These are phyloP conservation scores for Holothuria glaberrima DNA, from an alignment of 35 echinoderm and acorn worm species.

Conservation along the genomic window DNA sequence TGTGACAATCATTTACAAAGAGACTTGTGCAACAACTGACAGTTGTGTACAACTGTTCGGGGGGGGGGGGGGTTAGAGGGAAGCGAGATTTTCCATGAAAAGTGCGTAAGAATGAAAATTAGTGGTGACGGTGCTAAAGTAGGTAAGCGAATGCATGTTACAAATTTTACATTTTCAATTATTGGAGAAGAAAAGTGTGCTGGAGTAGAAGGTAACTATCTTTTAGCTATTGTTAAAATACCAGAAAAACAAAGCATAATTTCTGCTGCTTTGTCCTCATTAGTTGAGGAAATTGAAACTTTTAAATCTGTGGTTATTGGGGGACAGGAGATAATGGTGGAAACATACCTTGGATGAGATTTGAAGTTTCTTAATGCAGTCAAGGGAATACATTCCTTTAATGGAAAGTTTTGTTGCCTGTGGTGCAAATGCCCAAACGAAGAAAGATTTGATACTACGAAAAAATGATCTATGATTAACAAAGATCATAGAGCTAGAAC, in stretches of 20 bases:
- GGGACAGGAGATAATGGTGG: no score
- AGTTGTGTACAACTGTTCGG: neutral
- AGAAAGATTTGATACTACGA: neutral
- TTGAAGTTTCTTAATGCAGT: slow-evolving; percentile 57
- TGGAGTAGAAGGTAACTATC: slow-evolving; percentile 11
- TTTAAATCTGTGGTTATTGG: no score
- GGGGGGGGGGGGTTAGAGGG: neutral
- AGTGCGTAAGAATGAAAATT: neutral
- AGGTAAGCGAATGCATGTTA: slow-evolving; percentile 11
- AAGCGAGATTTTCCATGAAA: neutral
- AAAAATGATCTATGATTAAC: slow-evolving; percentile 40
- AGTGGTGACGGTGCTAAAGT: slow-evolving; percentile 9
- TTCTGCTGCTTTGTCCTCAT: neutral
- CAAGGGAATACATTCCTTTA: slow-evolving; percentile 50
- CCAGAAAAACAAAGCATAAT: slow-evolving; percentile 11
- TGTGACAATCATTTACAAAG: neutral
- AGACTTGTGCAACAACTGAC: neutral
- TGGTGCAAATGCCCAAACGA: slow-evolving; percentile 48
- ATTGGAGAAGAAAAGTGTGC: neutral
- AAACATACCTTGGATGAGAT: slow-evolving; percentile 27
- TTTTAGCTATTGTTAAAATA: slow-evolving; percentile 24
- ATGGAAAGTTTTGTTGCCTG: slow-evolving; percentile 30
- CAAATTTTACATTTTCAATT: slow-evolving; percentile 46
- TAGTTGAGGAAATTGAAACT: slow-evolving; percentile 19
- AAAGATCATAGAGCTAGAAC: slow-evolving; percentile 20